Percentiles rank a stretch among this genome's conserved stretches.
These are phyloP conservation scores for Sporophila hypoxantha DNA, from an alignment of 2,113 vertebrate species.

Conservation along the genomic window DNA sequence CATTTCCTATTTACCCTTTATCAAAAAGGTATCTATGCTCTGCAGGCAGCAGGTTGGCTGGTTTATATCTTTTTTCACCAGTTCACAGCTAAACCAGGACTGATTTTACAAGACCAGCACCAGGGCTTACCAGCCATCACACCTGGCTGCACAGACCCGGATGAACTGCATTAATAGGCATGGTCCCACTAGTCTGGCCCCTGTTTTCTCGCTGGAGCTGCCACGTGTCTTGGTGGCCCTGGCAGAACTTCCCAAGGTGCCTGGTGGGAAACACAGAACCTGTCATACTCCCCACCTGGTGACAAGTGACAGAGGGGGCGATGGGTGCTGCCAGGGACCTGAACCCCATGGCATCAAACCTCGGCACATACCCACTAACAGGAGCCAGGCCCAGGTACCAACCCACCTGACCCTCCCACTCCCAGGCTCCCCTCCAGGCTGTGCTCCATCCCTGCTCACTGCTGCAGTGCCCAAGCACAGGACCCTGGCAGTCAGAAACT, in stretches of 20 bases:
- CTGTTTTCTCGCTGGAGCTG: neutral
- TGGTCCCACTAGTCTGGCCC: too few species aligned
- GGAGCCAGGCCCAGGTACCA: neutral
- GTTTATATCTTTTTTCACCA: neutral
- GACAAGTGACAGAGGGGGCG: neutral
- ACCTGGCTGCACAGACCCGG: neutral
- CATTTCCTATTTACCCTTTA: neutral
- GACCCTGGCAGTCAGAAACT: neutral
- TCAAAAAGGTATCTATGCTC: neutral
- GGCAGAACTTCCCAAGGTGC: neutral
- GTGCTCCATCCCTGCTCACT: neutral
- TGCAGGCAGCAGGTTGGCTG: conserved; percentile 24
- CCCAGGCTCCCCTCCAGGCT: accelerated
- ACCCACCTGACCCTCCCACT: neutral
- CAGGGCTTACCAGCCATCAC: neutral
- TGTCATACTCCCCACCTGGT: neutral
- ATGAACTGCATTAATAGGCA: neutral
- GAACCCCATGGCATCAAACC: neutral
- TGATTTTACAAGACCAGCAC: neutral
- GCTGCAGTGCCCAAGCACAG: neutral
- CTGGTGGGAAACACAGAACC: neutral
- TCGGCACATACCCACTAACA: accelerated
- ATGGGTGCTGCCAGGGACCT: neutral
- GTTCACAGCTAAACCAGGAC: neutral
- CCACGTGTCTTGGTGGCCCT: neutral